Base-by-base conservation (phyloP, 2,113 vertebrate genomes). In the Rousettus leschenaultii region DNA sequence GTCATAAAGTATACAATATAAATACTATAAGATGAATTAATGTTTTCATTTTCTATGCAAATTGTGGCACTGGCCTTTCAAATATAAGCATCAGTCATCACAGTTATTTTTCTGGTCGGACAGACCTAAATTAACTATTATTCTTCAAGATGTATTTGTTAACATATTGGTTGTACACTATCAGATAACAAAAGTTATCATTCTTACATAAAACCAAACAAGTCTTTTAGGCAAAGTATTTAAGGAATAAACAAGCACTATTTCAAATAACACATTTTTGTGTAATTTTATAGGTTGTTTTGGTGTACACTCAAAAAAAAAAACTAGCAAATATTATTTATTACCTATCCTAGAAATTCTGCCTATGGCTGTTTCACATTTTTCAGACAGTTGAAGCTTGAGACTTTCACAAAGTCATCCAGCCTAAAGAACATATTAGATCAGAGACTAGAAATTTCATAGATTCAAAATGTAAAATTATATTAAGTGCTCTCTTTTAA, bases 21-120 rank as follows among this genome's bases (percentile, higher is more conserved):
- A 26, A 2, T 4, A 11, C 61, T 77, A 1, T 82, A 83, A 82
- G 92, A 68, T 45, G 66, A 92, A 19, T 40, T 70, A 86, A 57
- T 30, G 84, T 73, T 70, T 93, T 94, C 88, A 74, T 97, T 97
- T 98, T 94, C 92, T 92, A 66, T 18, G 87, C 73, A 13, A 43
- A 96, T 96, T 85, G 75, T 91, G 66, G 66, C 18, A 73, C 14
- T 96, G 74, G 71, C 59, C n/a, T 95, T 97, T 96, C 63, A 16
- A 55, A 45, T 51, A 19, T 40, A 87, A 96, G 96, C 74, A 96
- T 2, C 57, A 26, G 51, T 7, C 89, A 95, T 82, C 66, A 87
- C 9, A 75, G 24, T 77, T 35, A 59, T 87, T 85, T 53, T 86
- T 95, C 48, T 95, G 19, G n/a, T 73, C 71, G 92, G 66, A 82